phyloP scores from a whole-genome alignment of 2,888 invertebrate species.

The Hydraecia micacea region DNA sequence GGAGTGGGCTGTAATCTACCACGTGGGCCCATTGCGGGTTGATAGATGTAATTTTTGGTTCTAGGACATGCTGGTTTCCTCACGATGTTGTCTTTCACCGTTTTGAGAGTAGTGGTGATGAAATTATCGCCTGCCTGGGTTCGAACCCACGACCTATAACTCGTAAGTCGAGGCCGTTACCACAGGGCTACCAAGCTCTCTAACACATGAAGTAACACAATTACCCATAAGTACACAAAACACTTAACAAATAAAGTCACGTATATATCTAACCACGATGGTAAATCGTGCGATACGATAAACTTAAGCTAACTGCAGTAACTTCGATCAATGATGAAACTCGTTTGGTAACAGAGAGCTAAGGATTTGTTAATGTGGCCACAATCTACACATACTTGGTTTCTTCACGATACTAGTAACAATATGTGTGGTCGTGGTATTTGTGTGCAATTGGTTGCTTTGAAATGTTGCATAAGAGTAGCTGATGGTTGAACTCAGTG shows the following conservation, averaged over 20 bases:
- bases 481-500: not conserved
- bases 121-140: not conserved
- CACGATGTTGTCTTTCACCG: not conserved
- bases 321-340: constrained; percentile 45
- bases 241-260: constrained; percentile 22
- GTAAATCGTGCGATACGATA: constrained; percentile 37
- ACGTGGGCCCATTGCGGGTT: not conserved
- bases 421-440: constrained; percentile 8
- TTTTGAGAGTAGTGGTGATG: not conserved
- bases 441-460: constrained; percentile 19
- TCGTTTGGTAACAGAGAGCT: constrained; percentile 37
- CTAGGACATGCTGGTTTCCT: not conserved
- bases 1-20: not conserved
- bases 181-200: not conserved
- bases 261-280: constrained; percentile 12
- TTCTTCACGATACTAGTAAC: constrained; percentile 45
- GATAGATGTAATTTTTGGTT: not conserved
- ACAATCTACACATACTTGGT: constrained; percentile 29
- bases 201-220: not conserved
- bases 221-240: not conserved
- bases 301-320: not conserved
- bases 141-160: not conserved
- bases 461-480: not conserved
- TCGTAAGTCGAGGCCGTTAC: not conserved
- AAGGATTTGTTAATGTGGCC: constrained; percentile 36